Evolutionary conservation across 2,888 invertebrate genomes (phyloP).

Genomic region (Habroteleia sp.): DNA sequence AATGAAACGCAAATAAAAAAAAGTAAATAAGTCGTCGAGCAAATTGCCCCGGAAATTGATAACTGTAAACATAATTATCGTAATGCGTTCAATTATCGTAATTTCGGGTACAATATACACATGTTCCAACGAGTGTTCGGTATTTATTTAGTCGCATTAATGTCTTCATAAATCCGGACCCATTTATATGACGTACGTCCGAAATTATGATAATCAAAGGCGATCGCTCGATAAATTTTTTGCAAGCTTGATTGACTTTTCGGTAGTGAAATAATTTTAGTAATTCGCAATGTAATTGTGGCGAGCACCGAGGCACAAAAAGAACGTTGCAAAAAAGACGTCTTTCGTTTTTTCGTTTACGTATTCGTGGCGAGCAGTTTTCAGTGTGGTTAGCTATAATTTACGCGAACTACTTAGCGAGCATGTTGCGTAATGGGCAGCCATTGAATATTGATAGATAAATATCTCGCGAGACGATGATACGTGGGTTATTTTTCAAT

Average conservation of each 20-base stretch:
- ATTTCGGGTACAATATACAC: conserved; percentile 27
- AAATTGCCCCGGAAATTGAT: neutral
- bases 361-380: conserved; percentile 29
- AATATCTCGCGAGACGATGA: conserved; percentile 43
- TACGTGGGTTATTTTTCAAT: conserved; percentile 44
- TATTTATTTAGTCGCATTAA: conserved; percentile 13
- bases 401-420: conserved; percentile 50
- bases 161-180: conserved; percentile 13
- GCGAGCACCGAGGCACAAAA: conserved; percentile 1
- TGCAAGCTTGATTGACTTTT: conserved; percentile 9
- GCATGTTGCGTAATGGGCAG: conserved; percentile 47
- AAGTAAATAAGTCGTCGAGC: conserved; percentile 4
- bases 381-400: conserved; percentile 31
- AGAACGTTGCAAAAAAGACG: conserved; percentile 1
- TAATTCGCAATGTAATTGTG: conserved; percentile 30
- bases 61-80: conserved; percentile 25
- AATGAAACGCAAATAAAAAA: conserved; percentile 25
- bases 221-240: conserved; percentile 9
- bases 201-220: conserved; percentile 13
- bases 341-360: conserved; percentile 11
- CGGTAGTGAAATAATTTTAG: conserved; percentile 25
- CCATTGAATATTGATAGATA: conserved; percentile 42
- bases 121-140: too few species aligned
- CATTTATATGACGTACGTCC: neutral
- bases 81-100: conserved; percentile 35